Conservation (phyloP, 2,113 vertebrate genomes). For the Trinectes maculatus region DNA sequence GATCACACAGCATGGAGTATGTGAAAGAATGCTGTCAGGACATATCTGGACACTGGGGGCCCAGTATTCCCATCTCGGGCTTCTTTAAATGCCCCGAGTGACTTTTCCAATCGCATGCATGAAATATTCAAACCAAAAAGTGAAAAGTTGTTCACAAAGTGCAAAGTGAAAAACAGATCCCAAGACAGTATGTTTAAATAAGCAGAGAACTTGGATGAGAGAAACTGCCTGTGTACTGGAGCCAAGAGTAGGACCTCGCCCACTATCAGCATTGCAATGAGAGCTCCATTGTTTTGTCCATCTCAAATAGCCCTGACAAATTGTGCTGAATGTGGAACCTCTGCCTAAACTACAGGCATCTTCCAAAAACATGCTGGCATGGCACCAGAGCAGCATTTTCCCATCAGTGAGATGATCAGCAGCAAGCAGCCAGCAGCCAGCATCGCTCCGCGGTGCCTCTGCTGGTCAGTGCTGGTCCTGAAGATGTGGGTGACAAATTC, state of each 20-base stretch:
- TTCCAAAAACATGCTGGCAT: constrained; percentile 50
- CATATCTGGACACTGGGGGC: constrained; percentile 57
- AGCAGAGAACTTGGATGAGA: constrained; percentile 47
- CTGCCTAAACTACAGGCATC: constrained; percentile 53
- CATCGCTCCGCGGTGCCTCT: neutral
- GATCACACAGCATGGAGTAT: constrained; percentile 70
- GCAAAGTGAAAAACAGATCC: neutral
- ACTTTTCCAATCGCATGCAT: constrained; percentile 34
- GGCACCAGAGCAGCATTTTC: constrained; percentile 48
- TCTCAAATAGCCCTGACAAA: constrained; percentile 60
- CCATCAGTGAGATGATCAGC: constrained; percentile 27
- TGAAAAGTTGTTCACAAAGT: constrained; percentile 32
- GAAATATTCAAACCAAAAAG: constrained; percentile 36
- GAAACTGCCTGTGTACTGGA: constrained; percentile 1
- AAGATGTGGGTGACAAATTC: neutral
- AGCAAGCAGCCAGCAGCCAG: too few relatives aligned
- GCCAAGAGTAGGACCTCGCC: constrained; percentile 53
- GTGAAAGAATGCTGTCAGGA: constrained; percentile 77
- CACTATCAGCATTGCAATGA: constrained; percentile 30
- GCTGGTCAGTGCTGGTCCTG: neutral
- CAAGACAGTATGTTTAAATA: constrained; percentile 42
- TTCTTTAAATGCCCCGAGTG: neutral
- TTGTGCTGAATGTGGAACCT: constrained; percentile 54
- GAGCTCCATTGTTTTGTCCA: constrained; percentile 42
- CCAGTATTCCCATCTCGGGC: constrained; percentile 56